These are phyloP conservation scores for Nephila pilipes DNA, from an alignment of 1,140 invertebrate species.

Conservation along the genomic window DNA sequence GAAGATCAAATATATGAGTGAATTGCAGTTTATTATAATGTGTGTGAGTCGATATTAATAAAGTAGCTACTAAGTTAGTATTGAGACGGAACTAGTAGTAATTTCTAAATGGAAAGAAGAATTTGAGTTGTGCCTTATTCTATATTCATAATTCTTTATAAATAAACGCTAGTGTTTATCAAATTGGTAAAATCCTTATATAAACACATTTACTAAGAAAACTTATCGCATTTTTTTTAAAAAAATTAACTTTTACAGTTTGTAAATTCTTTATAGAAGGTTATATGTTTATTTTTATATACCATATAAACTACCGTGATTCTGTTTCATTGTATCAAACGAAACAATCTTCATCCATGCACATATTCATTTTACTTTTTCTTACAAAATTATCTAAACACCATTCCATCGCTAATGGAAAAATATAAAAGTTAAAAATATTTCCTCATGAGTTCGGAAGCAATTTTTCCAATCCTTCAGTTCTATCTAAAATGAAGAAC, in stretches of 20 bases:
- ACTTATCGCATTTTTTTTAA: not conserved
- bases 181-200: too few species aligned
- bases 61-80: not conserved
- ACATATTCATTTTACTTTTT: not conserved
- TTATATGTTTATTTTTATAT: not conserved
- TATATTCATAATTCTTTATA: too few species aligned
- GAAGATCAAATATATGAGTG: not conserved
- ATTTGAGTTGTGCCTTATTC: too few species aligned
- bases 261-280: not conserved
- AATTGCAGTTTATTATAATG: not conserved
- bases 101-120: too few species aligned
- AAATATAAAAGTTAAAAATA: constrained; percentile 49
- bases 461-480: not conserved
- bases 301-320: not conserved
- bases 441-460: not conserved
- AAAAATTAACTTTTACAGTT: not conserved
- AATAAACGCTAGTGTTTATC: too few species aligned
- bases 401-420: constrained; percentile 18
- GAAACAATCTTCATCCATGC: not conserved
- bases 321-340: not conserved
- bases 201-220: too few species aligned
- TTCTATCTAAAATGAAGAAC: not conserved
- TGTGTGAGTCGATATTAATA: not conserved
- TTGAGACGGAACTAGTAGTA: too few species aligned
- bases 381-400: constrained; percentile 40